A percentile compares a stretch with the other conserved stretches of the same genome.
Evolutionary conservation across 1,140 invertebrate genomes (phyloP).

Genomic region (Drosophila sucinea): DNA sequence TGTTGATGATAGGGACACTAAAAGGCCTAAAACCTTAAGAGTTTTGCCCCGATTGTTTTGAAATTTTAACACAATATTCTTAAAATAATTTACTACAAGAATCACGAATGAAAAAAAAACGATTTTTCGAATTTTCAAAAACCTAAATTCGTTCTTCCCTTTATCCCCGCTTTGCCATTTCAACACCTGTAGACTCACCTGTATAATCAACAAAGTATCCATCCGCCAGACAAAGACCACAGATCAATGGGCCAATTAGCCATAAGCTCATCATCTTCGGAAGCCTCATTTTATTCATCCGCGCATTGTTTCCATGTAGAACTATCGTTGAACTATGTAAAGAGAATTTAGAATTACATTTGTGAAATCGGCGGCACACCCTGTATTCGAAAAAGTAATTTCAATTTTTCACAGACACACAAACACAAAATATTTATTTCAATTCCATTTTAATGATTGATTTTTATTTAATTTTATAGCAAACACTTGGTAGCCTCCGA

Average conservation of each 20-base stretch:
- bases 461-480: constrained; percentile 69
- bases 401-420: neutral
- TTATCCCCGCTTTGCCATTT: too few species aligned
- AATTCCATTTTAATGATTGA: constrained; percentile 58
- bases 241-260: constrained; percentile 33
- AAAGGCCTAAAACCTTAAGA: too few species aligned
- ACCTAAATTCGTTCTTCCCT: too few species aligned
- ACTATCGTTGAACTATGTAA: neutral
- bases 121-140: too few species aligned
- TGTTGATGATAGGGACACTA: too few species aligned
- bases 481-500: constrained; percentile 47
- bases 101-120: too few species aligned
- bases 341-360: neutral
- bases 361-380: neutral
- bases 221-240: constrained; percentile 5
- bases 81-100: too few species aligned
- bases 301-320: constrained; percentile 4
- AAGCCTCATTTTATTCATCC: constrained; percentile 43
- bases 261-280: constrained; percentile 31
- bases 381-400: neutral
- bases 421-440: constrained; percentile 38
- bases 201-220: constrained; percentile 62
- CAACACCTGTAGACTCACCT: constrained; percentile 41
- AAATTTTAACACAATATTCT: too few species aligned
- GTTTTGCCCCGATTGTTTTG: too few species aligned